phyloP scores from a whole-genome alignment of 1,140 invertebrate species.

The Nixonia krombeini region DNA sequence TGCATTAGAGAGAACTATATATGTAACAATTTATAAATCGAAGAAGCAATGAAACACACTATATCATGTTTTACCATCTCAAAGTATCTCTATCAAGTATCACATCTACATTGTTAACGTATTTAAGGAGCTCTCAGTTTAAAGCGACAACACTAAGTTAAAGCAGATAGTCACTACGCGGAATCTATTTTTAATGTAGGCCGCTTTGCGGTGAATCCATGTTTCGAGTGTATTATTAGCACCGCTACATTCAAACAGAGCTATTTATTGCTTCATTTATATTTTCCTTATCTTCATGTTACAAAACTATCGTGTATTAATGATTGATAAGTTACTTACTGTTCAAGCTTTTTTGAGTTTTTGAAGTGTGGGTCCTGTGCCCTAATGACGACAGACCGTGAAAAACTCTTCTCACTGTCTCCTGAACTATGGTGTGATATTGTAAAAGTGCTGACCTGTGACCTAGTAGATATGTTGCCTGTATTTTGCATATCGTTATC shows the following conservation, averaged over 20 bases:
- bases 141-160: constrained; percentile 34
- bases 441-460: constrained; percentile 63
- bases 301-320: too few species aligned
- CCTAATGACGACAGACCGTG: constrained; percentile 63
- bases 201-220: constrained; percentile 56
- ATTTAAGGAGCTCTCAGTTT: constrained; percentile 15
- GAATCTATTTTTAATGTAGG: constrained; percentile 66
- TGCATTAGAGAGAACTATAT: too few species aligned
- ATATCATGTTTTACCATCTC: background rate
- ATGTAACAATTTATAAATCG: too few species aligned
- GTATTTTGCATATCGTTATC: constrained; percentile 43
- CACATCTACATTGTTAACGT: constrained; percentile 16
- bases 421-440: constrained; percentile 65
- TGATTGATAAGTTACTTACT: constrained; percentile 55
- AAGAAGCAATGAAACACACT: too few species aligned
- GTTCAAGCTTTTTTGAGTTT: constrained; percentile 64
- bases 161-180: constrained; percentile 43
- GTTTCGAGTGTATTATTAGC: constrained; percentile 65
- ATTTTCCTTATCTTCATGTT: constrained; percentile 6
- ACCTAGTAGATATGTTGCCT: constrained; percentile 59
- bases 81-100: constrained; percentile 9
- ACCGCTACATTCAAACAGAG: constrained; percentile 19
- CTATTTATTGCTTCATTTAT: constrained; percentile 21
- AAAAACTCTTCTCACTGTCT: constrained; percentile 65
- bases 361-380: constrained; percentile 58